Evolutionary conservation across 2,797 vertebrate genomes (phyloP).

Genomic region (Cephalopachus bancanus): DNA sequence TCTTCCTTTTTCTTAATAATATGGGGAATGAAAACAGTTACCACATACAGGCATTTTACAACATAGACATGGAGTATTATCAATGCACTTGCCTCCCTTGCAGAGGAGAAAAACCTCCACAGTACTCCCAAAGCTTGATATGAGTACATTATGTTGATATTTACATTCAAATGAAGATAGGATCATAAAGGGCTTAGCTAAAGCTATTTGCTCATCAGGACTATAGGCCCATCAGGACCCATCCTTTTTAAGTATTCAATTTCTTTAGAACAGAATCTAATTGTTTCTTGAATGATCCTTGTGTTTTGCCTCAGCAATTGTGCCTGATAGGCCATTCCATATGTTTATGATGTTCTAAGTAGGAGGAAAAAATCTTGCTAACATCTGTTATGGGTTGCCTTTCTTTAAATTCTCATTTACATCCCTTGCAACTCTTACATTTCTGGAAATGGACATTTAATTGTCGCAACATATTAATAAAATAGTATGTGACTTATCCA

Average conservation of each 20-base stretch:
- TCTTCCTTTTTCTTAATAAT: conserved; percentile 16
- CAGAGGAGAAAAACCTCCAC: background rate
- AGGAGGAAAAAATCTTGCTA: conserved; percentile 80
- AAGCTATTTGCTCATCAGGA: conserved; percentile 84
- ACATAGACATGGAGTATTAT: background rate
- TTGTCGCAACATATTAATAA: conserved; percentile 58
- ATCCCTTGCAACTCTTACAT: conserved; percentile 81
- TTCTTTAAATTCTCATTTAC: conserved; percentile 85
- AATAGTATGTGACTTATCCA: background rate
- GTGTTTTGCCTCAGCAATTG: conserved; percentile 88
- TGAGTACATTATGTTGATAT: conserved; percentile 72
- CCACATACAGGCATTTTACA: background rate
- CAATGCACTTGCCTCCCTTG: background rate
- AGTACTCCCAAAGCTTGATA: background rate
- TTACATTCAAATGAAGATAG: conserved; percentile 84
- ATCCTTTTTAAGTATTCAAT: conserved; percentile 88
- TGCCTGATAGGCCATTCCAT: conserved; percentile 87
- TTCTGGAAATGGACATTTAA: conserved; percentile 70
- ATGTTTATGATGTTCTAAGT: conserved; percentile 88
- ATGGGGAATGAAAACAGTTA: conserved; percentile 45
- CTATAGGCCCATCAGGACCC: conserved; percentile 86
- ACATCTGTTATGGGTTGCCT: conserved; percentile 87
- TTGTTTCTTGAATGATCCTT: conserved; percentile 88
- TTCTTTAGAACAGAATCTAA: conserved; percentile 87
- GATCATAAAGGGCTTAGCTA: conserved; percentile 76